Conservation (phyloP, 2,797 vertebrate species). For the Adelosebastes latens region DNA sequence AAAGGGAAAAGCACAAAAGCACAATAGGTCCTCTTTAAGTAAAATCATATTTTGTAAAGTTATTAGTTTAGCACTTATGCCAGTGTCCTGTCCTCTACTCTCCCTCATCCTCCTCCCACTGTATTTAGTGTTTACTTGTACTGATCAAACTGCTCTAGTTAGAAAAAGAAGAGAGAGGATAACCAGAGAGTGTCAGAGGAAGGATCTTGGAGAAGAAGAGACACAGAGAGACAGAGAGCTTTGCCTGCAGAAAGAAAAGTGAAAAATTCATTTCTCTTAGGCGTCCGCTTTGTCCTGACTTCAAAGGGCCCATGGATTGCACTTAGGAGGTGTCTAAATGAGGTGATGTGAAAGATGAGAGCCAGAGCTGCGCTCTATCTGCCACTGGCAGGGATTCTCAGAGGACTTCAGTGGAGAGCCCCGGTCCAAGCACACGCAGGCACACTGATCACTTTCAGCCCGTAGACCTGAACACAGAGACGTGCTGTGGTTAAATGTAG, state of each 20-base stretch:
- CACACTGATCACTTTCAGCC: conserved; percentile 35
- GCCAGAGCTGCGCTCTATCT: conserved; percentile 37
- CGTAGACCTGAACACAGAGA: not conserved
- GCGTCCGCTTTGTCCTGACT: conserved; percentile 64
- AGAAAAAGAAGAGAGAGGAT: not conserved
- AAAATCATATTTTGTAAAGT: not conserved
- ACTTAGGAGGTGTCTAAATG: conserved; percentile 64
- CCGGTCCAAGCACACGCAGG: not conserved
- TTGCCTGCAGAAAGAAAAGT: conserved; percentile 40
- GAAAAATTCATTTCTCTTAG: conserved; percentile 57
- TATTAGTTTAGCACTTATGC: not conserved
- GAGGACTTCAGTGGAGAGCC: conserved; percentile 38
- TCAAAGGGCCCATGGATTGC: conserved; percentile 66
- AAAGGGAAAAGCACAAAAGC: no score
- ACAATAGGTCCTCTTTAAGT: not conserved
- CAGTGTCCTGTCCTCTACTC: not conserved
- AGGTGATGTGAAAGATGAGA: conserved; percentile 65
- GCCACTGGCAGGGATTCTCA: conserved; percentile 55
- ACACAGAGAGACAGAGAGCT: conserved; percentile 11
- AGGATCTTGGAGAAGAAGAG: not conserved
- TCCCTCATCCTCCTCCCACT: not conserved
- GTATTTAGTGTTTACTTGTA: conserved; percentile 4
- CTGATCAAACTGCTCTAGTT: not conserved
- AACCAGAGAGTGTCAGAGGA: conserved; percentile 11
- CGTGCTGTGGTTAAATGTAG: not conserved